These are phyloP conservation scores for Elachura formosa DNA, from an alignment of 2,113 vertebrate species.

Conservation along the genomic window DNA sequence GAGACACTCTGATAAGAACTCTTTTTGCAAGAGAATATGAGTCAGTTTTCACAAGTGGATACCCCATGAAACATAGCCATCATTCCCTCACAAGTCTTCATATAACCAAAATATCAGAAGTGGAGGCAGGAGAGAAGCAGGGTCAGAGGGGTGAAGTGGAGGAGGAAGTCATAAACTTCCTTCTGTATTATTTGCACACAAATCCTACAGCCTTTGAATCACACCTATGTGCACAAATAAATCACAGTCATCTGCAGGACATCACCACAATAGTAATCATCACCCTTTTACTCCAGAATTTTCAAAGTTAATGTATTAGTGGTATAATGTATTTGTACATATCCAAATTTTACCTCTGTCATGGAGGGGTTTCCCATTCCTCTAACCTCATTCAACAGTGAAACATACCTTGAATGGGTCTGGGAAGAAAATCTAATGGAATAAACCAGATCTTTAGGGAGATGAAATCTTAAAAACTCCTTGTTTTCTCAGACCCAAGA, in stretches of 20 bases:
- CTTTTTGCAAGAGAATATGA: neutral
- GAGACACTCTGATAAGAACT: neutral
- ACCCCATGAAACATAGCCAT: neutral
- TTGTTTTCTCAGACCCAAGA: neutral
- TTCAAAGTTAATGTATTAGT: neutral
- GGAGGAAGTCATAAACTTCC: neutral
- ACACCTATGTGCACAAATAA: neutral
- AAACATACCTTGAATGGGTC: neutral
- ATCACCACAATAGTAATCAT: neutral
- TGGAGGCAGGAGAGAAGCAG: neutral
- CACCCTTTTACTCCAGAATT: neutral
- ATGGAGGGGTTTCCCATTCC: neutral
- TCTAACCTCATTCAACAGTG: neutral
- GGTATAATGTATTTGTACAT: neutral
- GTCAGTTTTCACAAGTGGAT: conserved; percentile 5
- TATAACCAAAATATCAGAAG: neutral
- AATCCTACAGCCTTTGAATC: conserved; percentile 32
- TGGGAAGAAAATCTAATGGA: neutral
- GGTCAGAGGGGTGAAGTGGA: neutral
- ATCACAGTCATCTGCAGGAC: neutral
- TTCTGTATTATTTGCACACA: neutral
- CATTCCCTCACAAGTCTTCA: neutral
- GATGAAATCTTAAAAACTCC: neutral
- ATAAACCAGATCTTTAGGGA: neutral
- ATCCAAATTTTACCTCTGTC: neutral